Evolutionary conservation across 2,797 vertebrate genomes (phyloP).

Genomic region (Pipistrellus pipistrellus): DNA sequence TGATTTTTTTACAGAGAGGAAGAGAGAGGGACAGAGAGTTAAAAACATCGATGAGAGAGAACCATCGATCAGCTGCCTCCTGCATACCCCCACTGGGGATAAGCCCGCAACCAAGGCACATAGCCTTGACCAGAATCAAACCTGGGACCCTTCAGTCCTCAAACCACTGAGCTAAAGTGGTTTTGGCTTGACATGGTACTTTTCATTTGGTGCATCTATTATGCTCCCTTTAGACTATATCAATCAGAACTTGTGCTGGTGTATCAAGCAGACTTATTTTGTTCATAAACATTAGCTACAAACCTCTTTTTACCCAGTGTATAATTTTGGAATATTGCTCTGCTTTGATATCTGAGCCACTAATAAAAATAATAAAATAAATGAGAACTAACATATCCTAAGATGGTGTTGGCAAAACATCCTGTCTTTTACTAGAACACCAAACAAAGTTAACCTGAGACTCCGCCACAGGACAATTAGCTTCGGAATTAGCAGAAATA

Average conservation of each 20-base stretch:
- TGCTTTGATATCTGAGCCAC: conserved; percentile 28
- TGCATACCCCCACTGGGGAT: no score
- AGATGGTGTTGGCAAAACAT: background rate
- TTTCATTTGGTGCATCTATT: background rate
- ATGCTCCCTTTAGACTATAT: background rate
- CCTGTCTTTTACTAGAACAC: background rate
- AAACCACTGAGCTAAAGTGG: no score
- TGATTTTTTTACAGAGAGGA: no score
- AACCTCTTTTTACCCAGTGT: background rate
- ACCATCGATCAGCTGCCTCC: no score
- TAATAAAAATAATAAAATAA: conserved; percentile 7
- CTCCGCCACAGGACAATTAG: background rate
- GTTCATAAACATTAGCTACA: conserved; percentile 27
- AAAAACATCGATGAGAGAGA: no score
- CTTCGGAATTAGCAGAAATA: background rate
- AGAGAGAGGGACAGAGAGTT: no score
- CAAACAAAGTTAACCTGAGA: background rate
- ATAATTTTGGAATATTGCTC: background rate
- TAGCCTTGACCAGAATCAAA: no score
- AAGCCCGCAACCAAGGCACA: no score
- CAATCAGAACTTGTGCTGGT: background rate
- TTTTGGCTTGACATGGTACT: background rate
- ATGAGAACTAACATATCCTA: conserved; percentile 27
- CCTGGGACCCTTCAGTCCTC: no score
- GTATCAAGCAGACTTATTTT: background rate